A percentile compares a stretch with the other conserved stretches of the same genome.
Evolutionary conservation across 2,113 vertebrate genomes (phyloP).

Genomic region (Pogona vitticeps): DNA sequence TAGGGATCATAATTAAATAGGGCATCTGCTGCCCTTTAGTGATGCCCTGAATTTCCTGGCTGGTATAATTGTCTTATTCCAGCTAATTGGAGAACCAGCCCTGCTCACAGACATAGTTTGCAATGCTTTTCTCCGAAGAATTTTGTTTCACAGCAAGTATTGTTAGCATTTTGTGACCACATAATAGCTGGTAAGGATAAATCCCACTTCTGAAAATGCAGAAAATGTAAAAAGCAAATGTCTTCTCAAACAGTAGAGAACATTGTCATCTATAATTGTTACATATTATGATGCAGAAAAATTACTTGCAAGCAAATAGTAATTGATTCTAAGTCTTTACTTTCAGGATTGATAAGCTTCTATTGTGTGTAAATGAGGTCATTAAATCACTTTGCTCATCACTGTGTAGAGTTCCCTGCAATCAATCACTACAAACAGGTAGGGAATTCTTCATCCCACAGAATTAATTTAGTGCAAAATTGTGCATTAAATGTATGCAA

Average conservation of each 20-base stretch:
- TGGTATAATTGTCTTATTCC: too few relatives aligned
- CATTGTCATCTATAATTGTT: not conserved
- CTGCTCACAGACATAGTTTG: too few relatives aligned
- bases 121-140: too few relatives aligned
- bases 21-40: too few relatives aligned
- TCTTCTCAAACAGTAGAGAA: slow-evolving; percentile 2
- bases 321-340: slow-evolving; percentile 16
- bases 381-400: slow-evolving; percentile 32
- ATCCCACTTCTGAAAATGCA: not conserved
- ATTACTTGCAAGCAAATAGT: fast-evolving
- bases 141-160: not conserved
- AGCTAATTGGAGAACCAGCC: too few relatives aligned
- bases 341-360: slow-evolving; percentile 38
- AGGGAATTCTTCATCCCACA: not conserved
- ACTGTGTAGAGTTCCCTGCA: slow-evolving; percentile 10
- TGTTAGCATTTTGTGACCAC: not conserved
- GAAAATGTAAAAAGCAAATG: not conserved
- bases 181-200: not conserved
- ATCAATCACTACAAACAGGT: slow-evolving; percentile 9
- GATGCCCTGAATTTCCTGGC: too few relatives aligned
- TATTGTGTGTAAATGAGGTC: slow-evolving; percentile 23
- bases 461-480: not conserved
- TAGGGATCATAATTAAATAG: too few relatives aligned
- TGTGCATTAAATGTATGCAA: not conserved
- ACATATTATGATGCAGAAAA: not conserved